A percentile compares a stretch with the other conserved stretches of the same genome.
Evolutionary conservation across 2,888 invertebrate genomes (phyloP).

Genomic region (Volucella zonaria): DNA sequence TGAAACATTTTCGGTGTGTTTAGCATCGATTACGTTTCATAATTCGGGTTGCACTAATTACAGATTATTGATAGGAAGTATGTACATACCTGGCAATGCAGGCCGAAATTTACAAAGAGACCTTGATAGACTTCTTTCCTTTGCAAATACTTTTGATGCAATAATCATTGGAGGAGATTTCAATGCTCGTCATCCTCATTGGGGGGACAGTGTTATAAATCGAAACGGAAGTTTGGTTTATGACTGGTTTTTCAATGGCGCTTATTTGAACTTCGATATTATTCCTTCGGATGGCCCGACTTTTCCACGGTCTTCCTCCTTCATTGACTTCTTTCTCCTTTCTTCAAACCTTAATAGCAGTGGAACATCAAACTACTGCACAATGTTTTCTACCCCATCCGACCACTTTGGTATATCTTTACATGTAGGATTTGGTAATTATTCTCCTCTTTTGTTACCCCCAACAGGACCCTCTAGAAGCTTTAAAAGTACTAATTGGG

Average conservation of each 20-base stretch:
- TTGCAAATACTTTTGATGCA: conserved; percentile 4
- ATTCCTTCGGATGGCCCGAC: conserved; percentile 4
- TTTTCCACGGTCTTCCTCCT: conserved; percentile 20
- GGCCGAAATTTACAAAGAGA: background rate
- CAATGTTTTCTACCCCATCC: background rate
- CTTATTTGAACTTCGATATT: too few species aligned
- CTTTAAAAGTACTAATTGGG: conserved; percentile 13
- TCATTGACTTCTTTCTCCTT: conserved; percentile 11
- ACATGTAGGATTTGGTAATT: background rate
- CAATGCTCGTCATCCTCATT: too few species aligned
- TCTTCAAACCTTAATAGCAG: conserved; percentile 12
- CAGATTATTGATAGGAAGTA: conserved; percentile 13
- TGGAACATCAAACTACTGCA: background rate
- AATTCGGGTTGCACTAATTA: background rate
- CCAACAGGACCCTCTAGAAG: background rate
- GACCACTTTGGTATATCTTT: conserved; percentile 7
- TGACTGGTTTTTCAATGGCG: too few species aligned
- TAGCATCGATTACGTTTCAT: conserved; percentile 9
- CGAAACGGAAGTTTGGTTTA: too few species aligned
- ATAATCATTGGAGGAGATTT: too few species aligned
- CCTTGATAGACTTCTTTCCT: conserved; percentile 6
- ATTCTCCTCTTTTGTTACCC: background rate
- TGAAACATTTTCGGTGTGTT: conserved; percentile 18
- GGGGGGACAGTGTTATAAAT: too few species aligned
- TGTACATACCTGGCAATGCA: conserved; percentile 7